Percentiles rank a stretch among this genome's conserved stretches.
Conservation (phyloP, 2,797 vertebrate species). For the Rallus crepitans region DNA sequence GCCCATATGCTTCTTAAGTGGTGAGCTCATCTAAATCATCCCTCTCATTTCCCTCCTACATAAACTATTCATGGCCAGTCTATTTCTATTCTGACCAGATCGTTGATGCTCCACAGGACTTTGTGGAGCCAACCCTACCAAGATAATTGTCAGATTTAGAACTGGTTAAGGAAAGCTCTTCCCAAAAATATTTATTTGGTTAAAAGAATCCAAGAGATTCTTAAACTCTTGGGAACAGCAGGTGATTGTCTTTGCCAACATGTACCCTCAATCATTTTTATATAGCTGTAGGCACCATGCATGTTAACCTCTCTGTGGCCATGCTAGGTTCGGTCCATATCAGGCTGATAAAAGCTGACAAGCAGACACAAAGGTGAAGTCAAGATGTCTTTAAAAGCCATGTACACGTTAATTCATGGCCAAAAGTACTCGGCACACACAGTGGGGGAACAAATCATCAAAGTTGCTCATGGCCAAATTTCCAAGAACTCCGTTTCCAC, state of each 20-base stretch:
- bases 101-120: not conserved
- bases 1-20: slow-evolving; percentile 60
- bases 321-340: not conserved
- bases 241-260: slow-evolving; percentile 69
- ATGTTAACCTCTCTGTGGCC: not conserved
- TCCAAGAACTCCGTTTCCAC: not conserved
- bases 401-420: not conserved
- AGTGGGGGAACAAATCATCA: not conserved
- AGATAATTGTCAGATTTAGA: slow-evolving; percentile 70
- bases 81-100: slow-evolving; percentile 63
- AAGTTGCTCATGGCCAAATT: not conserved
- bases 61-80: slow-evolving; percentile 63
- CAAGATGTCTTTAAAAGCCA: not conserved
- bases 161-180: slow-evolving; percentile 48
- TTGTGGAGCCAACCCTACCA: slow-evolving; percentile 37
- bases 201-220: slow-evolving; percentile 62
- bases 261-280: slow-evolving; percentile 22
- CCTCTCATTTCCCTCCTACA: slow-evolving; percentile 69
- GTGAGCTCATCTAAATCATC: slow-evolving; percentile 68
- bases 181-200: slow-evolving; percentile 71
- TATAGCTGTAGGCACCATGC: slow-evolving; percentile 9
- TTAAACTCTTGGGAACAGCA: slow-evolving; percentile 61
- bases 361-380: not conserved
- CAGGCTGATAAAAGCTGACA: not conserved
- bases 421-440: not conserved